Percentiles rank a stretch among this genome's conserved stretches.
Conservation (phyloP, 2,113 vertebrate species). For the Electrona antarctica region DNA sequence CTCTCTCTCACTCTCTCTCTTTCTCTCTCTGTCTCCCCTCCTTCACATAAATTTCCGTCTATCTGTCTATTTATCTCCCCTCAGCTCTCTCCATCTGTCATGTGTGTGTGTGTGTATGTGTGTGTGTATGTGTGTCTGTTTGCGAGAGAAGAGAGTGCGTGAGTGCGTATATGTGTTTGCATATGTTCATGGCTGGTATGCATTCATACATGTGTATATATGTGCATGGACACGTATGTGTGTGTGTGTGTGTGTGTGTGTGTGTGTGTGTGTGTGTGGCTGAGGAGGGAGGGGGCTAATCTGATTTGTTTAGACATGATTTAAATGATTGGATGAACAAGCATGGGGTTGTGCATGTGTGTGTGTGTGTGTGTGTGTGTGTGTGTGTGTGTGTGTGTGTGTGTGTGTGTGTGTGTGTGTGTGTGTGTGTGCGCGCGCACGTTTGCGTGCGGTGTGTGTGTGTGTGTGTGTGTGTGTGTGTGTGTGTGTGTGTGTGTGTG, state of each 20-base stretch:
- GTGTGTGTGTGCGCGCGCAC: too few relatives aligned
- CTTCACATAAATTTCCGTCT: background rate
- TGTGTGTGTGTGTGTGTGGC: slow-evolving; percentile 7
- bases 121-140: slow-evolving; percentile 24
- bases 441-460: too few relatives aligned
- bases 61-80: background rate
- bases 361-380: background rate
- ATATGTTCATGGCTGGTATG: slow-evolving; percentile 8
- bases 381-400: background rate
- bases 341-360: slow-evolving; percentile 25
- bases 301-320: slow-evolving; percentile 20
- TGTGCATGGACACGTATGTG: slow-evolving; percentile 28
- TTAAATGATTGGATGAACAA: slow-evolving; percentile 11
- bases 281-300: slow-evolving; percentile 21
- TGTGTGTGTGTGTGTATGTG: slow-evolving; percentile 16
- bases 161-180: background rate
- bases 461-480: too few relatives aligned
- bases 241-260: background rate
- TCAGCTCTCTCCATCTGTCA: background rate
- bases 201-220: slow-evolving; percentile 15
- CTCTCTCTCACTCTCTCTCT: background rate
- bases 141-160: too few relatives aligned
- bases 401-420: too few relatives aligned
- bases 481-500: too few relatives aligned
- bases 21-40: too few relatives aligned